Base-by-base conservation (phyloP, 2,888 invertebrate genomes). In the Petrophora chlorosata region DNA sequence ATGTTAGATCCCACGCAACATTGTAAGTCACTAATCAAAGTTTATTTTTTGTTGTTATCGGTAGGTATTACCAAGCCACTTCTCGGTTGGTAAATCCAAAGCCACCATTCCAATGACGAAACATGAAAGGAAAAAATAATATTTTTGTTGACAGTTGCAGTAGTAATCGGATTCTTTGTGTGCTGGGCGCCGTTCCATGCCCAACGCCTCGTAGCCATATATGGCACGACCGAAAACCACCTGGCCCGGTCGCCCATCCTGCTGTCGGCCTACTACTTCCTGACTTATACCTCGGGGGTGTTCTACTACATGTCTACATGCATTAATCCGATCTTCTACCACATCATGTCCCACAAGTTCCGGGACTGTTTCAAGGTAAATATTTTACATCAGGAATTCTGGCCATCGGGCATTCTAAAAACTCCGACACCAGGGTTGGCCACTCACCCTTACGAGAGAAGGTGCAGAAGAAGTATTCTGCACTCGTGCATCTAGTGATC, bases 101-200 rank as follows among this genome's bases (percentile, higher is more conserved):
- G n/a, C n/a, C n/a, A n/a, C n/a, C n/a, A n/a, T n/a, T n/a, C n/a
- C n/a, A n/a, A n/a, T n/a, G n/a, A n/a, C n/a, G 19, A 19, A 2
- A 19, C 4, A 19, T 5, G 19, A 19, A 19, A 19, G 7, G 4
- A 7, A 19, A 7, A 7, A 5, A 4, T 19, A 7, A 7, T 19
- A 5, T 2, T 19, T 53, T 46, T 19, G 14, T 52, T 33, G 15
- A 44, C 93, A 95, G 96, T 96, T 67, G 96, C 97, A 45, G 95
- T 98, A 2, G 98, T 98, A 47, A 95, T 97, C 66, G 97, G 97
- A 1, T 96, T 96, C 80, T 96, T 96, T 85, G 90, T 97, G 16
- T 97, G 97, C 82, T 96, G 96, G 96, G 96, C 96, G 0, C 98
- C 98, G 1, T 98, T 98, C 85, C 98, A 98, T 82, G 95, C 96